These are phyloP conservation scores for Candoia aspera DNA, from an alignment of 2,113 vertebrate species.

Conservation along the genomic window DNA sequence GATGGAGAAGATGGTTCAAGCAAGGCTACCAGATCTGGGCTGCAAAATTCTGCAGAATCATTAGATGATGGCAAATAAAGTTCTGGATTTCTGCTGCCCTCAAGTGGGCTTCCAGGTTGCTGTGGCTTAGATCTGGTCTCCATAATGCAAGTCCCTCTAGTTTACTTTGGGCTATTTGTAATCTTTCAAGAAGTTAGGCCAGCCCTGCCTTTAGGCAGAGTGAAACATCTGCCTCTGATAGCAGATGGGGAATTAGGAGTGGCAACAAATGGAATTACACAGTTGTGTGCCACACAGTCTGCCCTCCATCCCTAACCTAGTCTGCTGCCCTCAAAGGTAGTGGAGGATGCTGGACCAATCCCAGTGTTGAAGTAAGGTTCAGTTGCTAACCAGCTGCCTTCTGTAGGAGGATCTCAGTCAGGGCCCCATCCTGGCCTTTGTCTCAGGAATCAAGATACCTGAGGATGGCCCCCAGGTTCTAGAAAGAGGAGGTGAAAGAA, in stretches of 20 bases:
- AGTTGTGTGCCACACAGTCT: no score
- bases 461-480: no score
- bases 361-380: not conserved
- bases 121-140: not conserved
- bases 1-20: not conserved
- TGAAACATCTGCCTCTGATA: not conserved
- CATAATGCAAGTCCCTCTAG: not conserved
- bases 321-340: not conserved
- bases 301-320: not conserved
- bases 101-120: not conserved
- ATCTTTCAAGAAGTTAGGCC: not conserved
- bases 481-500: not conserved
- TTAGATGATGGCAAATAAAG: not conserved
- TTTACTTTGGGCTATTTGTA: not conserved
- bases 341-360: not conserved
- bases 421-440: not conserved
- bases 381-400: not conserved
- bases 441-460: not conserved
- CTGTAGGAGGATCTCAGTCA: not conserved
- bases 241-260: not conserved
- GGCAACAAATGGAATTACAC: not conserved
- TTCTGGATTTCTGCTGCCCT: not conserved
- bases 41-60: not conserved
- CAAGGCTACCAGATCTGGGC: not conserved
- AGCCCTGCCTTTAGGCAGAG: not conserved